Base-by-base conservation (phyloP, 1,140 invertebrate species). In the Aphis craccivora region DNA sequence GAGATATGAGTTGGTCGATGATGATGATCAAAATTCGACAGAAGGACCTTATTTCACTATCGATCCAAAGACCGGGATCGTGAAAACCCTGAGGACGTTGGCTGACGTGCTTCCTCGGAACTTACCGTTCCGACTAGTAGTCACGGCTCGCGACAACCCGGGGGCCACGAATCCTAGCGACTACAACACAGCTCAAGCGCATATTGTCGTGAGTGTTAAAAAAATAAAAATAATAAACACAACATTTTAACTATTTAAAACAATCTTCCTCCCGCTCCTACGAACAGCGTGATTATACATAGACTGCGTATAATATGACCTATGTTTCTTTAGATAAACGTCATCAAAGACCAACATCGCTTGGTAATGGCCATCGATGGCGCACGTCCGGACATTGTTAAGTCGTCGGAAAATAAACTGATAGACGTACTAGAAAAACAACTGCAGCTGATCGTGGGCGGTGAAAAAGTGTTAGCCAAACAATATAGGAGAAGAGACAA, bases 131-230 rank as follows among this genome's bases (percentile, higher is more conserved):
- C 96, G 96, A 94, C 96, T 98, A 55, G 97, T 96, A 93, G 97
- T 98, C 4, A 96, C 96, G 88, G 98, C 97, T 0, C 96, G 97
- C 91, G 97, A 98, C 94, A 97, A 97, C 95, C 97, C 97, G 8
- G 92, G 40, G 1, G 93, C 93, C 35, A 67, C 76, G 35, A 81
- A 60, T 20, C 88, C 96, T 96, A 94, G 95, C 96, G 4, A 96
- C 43, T 97, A 96, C 93, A 97, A 97, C 94, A 95, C 96, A 20
- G 96, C 96, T 18, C 95, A 96, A 91, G 96, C 97, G 3, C 96
- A 96, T 40, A 96, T 97, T 93, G 96, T 97, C 94, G 97, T 97
- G 95, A 96, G 95, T 95, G 89, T 81, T 81, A 8, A 55, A 35
- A 40, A 89, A 55, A n/a, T n/a, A n/a, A n/a, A 35, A 8, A 20